Evolutionary conservation across 2,888 invertebrate genomes (phyloP), one percentile per base, ranked within the genome.

Genomic region (Endomychus coccineus): DNA sequence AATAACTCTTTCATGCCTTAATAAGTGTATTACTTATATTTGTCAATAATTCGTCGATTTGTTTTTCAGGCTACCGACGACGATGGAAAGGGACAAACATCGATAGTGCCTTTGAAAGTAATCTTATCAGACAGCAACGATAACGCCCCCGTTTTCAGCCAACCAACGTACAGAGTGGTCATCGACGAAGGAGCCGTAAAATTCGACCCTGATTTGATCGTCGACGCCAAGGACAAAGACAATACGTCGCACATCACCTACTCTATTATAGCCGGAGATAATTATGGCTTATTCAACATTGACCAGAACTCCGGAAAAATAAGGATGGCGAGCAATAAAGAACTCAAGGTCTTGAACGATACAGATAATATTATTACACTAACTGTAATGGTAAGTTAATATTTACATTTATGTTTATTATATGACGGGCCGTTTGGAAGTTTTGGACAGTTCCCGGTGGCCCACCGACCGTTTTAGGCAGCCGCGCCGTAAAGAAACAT

Each of bases 131-230:
- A 92, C 60, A 82, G 83, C 39, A 94, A 94, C 61, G 94, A 94
- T 66, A 91, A 89, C 58, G 77, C 87, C 0, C 94, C 94, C 0
- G 72, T 76, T 10, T 95, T 95, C 65, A 71, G 75, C 22, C 82
- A 84, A 38, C 71, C 78, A 0, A 70, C 80, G 25, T 91, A 91
- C 66, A 76, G 78, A 15, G 83, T 85, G 0, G 80, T 83, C 5
- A 80, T 94, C 7, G 87, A 89, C 53, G 94, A 95, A 61, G 89
- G 89, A 2, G 80, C 89, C 0, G 73, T 77, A 2, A 80, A 80
- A 45, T 91, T 92, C 50, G 86, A 88, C 51, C 89, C 91, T 0
- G 83, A 85, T 29, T 58, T 59, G 7, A 50, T 74, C 67, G 77
- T 82, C 0, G 77, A 80, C 66, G 91, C 91, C 0, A 73, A 77